A percentile compares a stretch with the other conserved stretches of the same genome.
These are phyloP conservation scores for Lasius platythorax DNA, from an alignment of 2,888 invertebrate species.

Conservation along the genomic window DNA sequence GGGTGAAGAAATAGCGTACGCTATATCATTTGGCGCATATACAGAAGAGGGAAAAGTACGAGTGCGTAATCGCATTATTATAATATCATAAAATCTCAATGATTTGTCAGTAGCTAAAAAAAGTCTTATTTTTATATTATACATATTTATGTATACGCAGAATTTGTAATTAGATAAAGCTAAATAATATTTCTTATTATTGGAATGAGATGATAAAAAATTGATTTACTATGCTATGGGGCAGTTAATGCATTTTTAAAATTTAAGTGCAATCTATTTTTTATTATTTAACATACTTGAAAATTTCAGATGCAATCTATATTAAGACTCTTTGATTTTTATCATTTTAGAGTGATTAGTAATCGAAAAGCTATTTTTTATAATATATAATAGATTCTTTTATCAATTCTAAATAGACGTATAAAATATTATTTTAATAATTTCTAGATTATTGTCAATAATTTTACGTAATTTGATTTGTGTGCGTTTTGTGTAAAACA, in stretches of 20 bases:
- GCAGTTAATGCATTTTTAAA: not conserved
- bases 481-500: not conserved
- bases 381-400: not conserved
- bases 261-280: not conserved
- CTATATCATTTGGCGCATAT: not conserved
- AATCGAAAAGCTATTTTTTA: not conserved
- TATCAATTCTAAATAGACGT: not conserved
- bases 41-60: not conserved
- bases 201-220: not conserved
- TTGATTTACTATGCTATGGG: not conserved
- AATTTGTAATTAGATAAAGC: not conserved
- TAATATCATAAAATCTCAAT: conserved; percentile 2
- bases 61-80: not conserved
- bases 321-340: not conserved
- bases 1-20: not conserved
- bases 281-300: not conserved
- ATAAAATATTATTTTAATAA: not conserved
- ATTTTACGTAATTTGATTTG: not conserved
- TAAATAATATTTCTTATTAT: not conserved
- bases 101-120: not conserved
- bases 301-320: not conserved
- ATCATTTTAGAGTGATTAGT: not conserved
- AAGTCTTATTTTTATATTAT: not conserved
- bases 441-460: not conserved
- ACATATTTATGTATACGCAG: not conserved